These are phyloP conservation scores for Spatulosminthurus flaviceps DNA, from an alignment of 2,888 invertebrate genomes.

Conservation along the genomic window DNA sequence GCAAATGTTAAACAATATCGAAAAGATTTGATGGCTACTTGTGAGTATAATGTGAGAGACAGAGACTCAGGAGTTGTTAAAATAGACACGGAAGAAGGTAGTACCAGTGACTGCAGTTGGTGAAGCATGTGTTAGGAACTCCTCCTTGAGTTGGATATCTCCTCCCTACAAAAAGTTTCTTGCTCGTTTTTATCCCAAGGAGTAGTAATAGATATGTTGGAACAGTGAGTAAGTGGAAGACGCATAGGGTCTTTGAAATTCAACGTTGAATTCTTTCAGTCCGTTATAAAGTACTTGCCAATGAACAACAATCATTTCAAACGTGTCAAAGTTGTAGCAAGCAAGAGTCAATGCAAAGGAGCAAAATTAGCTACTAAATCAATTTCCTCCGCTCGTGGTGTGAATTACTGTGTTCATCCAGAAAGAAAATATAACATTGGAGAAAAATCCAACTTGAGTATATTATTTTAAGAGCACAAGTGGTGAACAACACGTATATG, in stretches of 20 bases:
- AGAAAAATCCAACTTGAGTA: slow-evolving; percentile 8
- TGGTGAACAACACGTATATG: too few relatives aligned
- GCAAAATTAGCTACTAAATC: slow-evolving; percentile 7
- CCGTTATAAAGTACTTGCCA: slow-evolving; percentile 19
- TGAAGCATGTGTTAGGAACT: not conserved
- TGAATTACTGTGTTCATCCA: not conserved
- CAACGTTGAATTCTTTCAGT: slow-evolving; percentile 21
- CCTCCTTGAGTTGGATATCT: not conserved
- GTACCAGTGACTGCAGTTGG: not conserved
- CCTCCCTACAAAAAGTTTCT: not conserved
- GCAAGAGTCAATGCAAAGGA: slow-evolving; percentile 1
- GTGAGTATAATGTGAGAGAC: not conserved
- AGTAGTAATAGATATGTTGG: not conserved
- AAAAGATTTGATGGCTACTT: not conserved
- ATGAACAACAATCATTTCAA: slow-evolving; percentile 18
- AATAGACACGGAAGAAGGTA: slow-evolving; percentile 13
- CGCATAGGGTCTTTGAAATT: slow-evolving; percentile 6
- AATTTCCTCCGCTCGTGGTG: slow-evolving; percentile 1
- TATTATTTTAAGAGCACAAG: slow-evolving; percentile 9
- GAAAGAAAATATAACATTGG: slow-evolving; percentile 1
- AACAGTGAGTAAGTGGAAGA: not conserved
- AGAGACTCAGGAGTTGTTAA: not conserved
- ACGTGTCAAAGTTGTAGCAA: slow-evolving; percentile 9
- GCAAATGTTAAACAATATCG: not conserved
- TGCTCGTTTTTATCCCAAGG: not conserved